Evolutionary conservation across 2,113 vertebrate genomes (phyloP).

Genomic region (Scortum barcoo): DNA sequence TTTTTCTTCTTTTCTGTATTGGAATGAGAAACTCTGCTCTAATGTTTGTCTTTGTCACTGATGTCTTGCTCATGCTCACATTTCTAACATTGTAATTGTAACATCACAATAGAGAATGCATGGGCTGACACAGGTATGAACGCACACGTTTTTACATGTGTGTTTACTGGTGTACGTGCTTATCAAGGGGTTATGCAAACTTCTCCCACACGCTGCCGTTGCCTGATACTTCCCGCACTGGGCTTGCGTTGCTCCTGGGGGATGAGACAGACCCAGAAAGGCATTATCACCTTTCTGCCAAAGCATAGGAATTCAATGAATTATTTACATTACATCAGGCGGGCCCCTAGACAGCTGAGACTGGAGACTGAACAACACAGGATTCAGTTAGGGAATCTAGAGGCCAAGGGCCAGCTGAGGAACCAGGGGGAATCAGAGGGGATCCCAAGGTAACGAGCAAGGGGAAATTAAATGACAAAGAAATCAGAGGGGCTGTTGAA

Average conservation of each 20-base stretch:
- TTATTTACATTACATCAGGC: slow-evolving; percentile 78
- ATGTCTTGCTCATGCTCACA: background rate
- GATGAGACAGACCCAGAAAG: slow-evolving; percentile 74
- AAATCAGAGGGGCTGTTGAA: slow-evolving; percentile 51
- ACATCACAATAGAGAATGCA: background rate
- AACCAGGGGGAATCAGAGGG: slow-evolving; percentile 62
- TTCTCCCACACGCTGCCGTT: slow-evolving; percentile 34
- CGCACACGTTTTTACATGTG: background rate
- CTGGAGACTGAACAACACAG: slow-evolving; percentile 57
- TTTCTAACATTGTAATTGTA: background rate
- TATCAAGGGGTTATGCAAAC: slow-evolving; percentile 69
- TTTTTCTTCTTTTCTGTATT: background rate
- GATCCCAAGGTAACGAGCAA: slow-evolving; percentile 68
- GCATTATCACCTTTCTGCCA: slow-evolving; percentile 83
- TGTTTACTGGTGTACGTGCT: slow-evolving; percentile 42
- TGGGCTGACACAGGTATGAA: background rate
- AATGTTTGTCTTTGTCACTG: background rate
- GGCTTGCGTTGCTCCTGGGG: slow-evolving; percentile 62
- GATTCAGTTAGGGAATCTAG: slow-evolving; percentile 70
- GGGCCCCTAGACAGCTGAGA: slow-evolving; percentile 66
- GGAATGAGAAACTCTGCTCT: background rate
- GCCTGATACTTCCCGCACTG: slow-evolving; percentile 34
- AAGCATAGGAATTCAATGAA: slow-evolving; percentile 78
- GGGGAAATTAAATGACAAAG: slow-evolving; percentile 79
- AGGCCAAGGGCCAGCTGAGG: slow-evolving; percentile 67